These are phyloP conservation scores for Venusia cambrica DNA, from an alignment of 2,888 invertebrate genomes.

Conservation along the genomic window DNA sequence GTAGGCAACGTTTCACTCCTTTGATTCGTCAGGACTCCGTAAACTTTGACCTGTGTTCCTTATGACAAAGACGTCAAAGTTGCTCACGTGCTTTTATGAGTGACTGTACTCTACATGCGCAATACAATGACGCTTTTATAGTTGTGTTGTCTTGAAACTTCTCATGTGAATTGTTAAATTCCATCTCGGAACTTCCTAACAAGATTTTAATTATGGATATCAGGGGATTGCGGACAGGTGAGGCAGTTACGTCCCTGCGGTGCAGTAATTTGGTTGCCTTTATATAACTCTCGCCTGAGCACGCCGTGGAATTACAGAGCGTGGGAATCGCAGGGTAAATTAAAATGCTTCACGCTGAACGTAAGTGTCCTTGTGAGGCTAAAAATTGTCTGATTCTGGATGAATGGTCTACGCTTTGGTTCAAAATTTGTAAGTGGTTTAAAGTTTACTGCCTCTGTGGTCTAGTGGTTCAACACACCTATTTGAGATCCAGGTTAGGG, in stretches of 20 bases:
- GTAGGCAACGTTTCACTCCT: too few relatives aligned
- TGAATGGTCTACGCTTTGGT: too few relatives aligned
- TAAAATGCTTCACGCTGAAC: constrained; percentile 7
- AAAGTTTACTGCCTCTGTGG: too few relatives aligned
- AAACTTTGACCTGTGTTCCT: too few relatives aligned
- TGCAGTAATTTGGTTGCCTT: constrained; percentile 39
- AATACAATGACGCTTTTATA: constrained; percentile 45
- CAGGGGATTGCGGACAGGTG: constrained; percentile 50
- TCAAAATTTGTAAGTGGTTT: too few relatives aligned
- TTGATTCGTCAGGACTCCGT: too few relatives aligned
- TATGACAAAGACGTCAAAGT: too few relatives aligned
- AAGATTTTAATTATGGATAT: constrained; percentile 76
- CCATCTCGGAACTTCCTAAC: constrained; percentile 69
- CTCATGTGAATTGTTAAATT: constrained; percentile 75
- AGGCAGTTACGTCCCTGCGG: constrained; percentile 26
- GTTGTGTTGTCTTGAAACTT: constrained; percentile 62
- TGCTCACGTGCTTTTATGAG: too few relatives aligned
- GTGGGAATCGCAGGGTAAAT: constrained; percentile 14
- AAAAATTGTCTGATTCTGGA: too few relatives aligned
- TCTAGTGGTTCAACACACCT: too few relatives aligned
- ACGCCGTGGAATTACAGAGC: constrained; percentile 18
- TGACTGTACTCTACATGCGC: constrained; percentile 26
- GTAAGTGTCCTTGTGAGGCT: too few relatives aligned
- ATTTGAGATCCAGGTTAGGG: too few relatives aligned
- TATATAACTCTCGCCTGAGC: constrained; percentile 23